A percentile compares a stretch with the other conserved stretches of the same genome.
These are phyloP conservation scores for Mionectes olivaceus DNA, from an alignment of 2,797 vertebrate genomes.

Conservation along the genomic window DNA sequence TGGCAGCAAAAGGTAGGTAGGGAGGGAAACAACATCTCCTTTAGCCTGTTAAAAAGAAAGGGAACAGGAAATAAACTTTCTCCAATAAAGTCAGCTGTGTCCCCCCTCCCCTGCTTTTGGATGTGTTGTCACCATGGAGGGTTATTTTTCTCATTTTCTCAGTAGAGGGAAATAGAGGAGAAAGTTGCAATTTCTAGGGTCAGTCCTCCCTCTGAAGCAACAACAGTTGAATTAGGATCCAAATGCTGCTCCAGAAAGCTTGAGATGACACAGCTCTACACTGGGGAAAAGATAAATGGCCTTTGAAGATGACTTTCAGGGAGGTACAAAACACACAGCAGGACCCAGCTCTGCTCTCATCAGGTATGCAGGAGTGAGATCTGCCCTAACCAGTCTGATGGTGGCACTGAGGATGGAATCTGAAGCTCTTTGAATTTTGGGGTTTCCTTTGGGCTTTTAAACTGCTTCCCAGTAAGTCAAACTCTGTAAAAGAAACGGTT, in stretches of 20 bases:
- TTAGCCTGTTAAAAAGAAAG: background rate
- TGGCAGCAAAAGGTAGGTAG: background rate
- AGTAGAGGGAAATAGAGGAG: background rate
- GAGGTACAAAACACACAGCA: fast-evolving
- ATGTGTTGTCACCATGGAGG: background rate
- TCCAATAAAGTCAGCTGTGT: background rate
- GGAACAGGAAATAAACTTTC: background rate
- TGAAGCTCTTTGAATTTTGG: background rate
- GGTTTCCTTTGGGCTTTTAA: background rate
- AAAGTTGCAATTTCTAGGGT: background rate
- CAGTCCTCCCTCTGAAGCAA: background rate
- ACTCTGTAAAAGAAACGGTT: background rate
- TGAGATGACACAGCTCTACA: background rate
- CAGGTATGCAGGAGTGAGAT: background rate
- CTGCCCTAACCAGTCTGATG: background rate
- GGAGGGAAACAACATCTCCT: background rate
- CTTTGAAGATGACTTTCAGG: background rate
- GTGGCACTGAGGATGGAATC: background rate
- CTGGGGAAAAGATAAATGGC: background rate
- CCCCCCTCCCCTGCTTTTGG: background rate
- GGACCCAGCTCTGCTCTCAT: background rate
- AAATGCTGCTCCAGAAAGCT: background rate
- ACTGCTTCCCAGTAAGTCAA: background rate
- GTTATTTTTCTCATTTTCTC: background rate
- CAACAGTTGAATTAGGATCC: background rate